phyloP scores from a whole-genome alignment of 2,888 invertebrate genomes.

The Drosophila recens region DNA sequence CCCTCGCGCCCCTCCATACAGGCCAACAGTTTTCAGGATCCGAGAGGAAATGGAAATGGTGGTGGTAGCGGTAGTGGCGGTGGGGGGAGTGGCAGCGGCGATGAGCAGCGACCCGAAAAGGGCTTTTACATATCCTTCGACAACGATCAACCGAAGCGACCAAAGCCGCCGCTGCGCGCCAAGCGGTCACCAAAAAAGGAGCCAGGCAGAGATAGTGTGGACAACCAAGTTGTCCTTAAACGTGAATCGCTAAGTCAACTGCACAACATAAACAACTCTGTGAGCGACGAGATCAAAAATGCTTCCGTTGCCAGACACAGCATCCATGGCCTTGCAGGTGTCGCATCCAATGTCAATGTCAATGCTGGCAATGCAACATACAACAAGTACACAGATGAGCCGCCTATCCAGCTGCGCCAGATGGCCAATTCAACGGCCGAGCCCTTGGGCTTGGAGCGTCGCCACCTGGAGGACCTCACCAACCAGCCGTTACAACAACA shows the following conservation, averaged over 20 bases:
- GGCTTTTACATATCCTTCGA: constrained; percentile 98
- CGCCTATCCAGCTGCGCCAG: constrained; percentile 82
- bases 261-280: constrained; percentile 86
- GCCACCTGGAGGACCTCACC: constrained; percentile 81
- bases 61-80: constrained; percentile 4
- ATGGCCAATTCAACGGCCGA: constrained; percentile 61
- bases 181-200: constrained; percentile 94
- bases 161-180: constrained; percentile 93
- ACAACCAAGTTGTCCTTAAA: constrained; percentile 74
- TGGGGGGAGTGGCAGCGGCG: constrained; percentile 73
- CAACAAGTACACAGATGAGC: constrained; percentile 84
- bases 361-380: constrained; percentile 81
- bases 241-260: constrained; percentile 84
- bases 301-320: constrained; percentile 80
- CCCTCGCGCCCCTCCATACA: constrained; percentile 91
- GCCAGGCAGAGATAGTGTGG: constrained; percentile 83
- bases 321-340: constrained; percentile 71
- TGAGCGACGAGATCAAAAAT: constrained; percentile 81
- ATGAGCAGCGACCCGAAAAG: constrained; percentile 88
- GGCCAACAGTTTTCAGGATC: constrained; percentile 90
- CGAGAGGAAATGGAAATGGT: constrained; percentile 60
- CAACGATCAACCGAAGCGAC: constrained; percentile 93
- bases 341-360: constrained; percentile 58
- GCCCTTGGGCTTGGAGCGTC: constrained; percentile 64
- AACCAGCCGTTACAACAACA: constrained; percentile 73